A percentile compares a stretch with the other conserved stretches of the same genome.
Conservation (phyloP, 2,888 invertebrate genomes). For the Griposia aprilina region DNA sequence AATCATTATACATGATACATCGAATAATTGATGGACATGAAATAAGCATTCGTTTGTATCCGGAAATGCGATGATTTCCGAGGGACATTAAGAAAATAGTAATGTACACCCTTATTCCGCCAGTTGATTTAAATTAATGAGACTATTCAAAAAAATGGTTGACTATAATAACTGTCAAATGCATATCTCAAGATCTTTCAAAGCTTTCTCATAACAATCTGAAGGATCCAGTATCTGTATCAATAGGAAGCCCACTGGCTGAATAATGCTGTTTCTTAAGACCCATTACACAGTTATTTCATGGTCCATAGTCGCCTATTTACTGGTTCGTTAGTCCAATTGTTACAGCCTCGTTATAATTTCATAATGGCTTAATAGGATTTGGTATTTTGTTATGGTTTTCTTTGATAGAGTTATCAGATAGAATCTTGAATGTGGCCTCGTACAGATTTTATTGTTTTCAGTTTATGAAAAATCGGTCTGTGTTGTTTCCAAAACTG, state of each 20-base stretch:
- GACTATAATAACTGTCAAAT: background rate
- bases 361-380: constrained; percentile 7
- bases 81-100: no score
- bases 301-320: constrained; percentile 24
- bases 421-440: background rate
- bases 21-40: no score
- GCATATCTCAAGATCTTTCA: background rate
- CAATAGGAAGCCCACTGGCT: constrained; percentile 2
- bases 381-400: constrained; percentile 1
- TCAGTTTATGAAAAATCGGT: no score
- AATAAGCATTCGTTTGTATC: no score
- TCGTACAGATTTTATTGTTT: background rate
- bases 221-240: background rate
- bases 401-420: background rate
- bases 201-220: constrained; percentile 4
- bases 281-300: constrained; percentile 29
- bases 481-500: background rate
- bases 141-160: background rate
- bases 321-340: constrained; percentile 34
- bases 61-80: no score
- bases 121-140: background rate
- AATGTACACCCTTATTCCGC: background rate
- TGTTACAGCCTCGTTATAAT: constrained; percentile 17
- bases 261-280: background rate
- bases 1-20: no score